These are phyloP conservation scores for Ochlodes sylvanus DNA, from an alignment of 2,888 invertebrate genomes.

Conservation along the genomic window DNA sequence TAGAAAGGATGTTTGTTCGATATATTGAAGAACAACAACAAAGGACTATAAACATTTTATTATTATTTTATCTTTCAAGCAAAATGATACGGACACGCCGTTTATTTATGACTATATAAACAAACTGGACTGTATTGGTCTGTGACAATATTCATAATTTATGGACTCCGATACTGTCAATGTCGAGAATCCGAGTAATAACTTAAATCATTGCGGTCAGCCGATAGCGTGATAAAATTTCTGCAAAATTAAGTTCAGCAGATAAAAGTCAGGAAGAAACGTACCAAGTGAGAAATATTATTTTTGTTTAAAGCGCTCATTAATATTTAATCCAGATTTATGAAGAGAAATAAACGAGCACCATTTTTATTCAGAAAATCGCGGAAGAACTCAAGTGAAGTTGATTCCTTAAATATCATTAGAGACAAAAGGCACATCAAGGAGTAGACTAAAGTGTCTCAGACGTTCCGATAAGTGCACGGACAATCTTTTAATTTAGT, in stretches of 20 bases:
- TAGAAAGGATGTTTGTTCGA: conserved; percentile 24
- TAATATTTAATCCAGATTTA: conserved; percentile 31
- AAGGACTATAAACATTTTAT: conserved; percentile 29
- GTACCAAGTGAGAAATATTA: conserved; percentile 11
- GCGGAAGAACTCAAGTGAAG: conserved; percentile 20
- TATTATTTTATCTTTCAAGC: conserved; percentile 39
- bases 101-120: conserved; percentile 46
- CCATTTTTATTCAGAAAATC: conserved; percentile 21
- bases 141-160: conserved; percentile 65
- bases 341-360: conserved; percentile 34
- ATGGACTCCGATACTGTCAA: conserved; percentile 70
- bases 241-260: conserved; percentile 41
- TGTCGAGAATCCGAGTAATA: conserved; percentile 66
- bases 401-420: conserved; percentile 38
- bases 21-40: conserved; percentile 23
- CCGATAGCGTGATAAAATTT: conserved; percentile 59
- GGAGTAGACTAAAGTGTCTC: conserved; percentile 54
- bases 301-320: conserved; percentile 20
- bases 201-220: conserved; percentile 58
- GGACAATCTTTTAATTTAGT: conserved; percentile 84
- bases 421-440: conserved; percentile 34
- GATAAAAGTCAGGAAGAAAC: conserved; percentile 28
- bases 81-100: conserved; percentile 48
- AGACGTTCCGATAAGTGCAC: conserved; percentile 75
- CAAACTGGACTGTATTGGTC: conserved; percentile 52